Conservation (phyloP, 2,113 vertebrate species). For the Lampris megalopsis region DNA sequence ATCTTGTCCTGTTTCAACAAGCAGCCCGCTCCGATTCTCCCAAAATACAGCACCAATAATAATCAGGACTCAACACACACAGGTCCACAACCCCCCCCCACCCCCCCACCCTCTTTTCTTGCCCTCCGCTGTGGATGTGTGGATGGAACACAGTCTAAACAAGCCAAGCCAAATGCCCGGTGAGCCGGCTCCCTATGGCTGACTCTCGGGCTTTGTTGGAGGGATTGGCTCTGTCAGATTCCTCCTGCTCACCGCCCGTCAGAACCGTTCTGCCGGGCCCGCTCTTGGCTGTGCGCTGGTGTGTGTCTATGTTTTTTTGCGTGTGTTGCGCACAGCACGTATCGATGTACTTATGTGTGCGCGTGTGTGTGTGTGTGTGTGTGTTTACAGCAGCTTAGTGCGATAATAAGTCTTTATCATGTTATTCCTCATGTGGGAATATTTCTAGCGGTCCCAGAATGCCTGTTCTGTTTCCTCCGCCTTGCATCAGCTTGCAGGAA, state of each 20-base stretch:
- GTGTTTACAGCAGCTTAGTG: constrained; percentile 83
- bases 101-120: constrained; percentile 37
- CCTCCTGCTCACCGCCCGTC: constrained; percentile 76
- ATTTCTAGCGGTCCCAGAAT: constrained; percentile 82
- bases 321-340: constrained; percentile 64
- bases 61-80: constrained; percentile 45
- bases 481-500: constrained; percentile 86
- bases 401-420: constrained; percentile 84
- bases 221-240: constrained; percentile 80
- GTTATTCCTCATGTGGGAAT: constrained; percentile 83
- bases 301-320: constrained; percentile 1
- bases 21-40: constrained; percentile 70
- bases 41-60: constrained; percentile 64
- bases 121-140: constrained; percentile 40
- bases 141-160: constrained; percentile 64
- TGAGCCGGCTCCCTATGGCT: constrained; percentile 57
- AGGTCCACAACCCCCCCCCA: too few relatives aligned
- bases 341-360: constrained; percentile 62
- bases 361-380: too few relatives aligned
- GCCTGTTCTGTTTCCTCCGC: constrained; percentile 83
- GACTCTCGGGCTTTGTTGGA: constrained; percentile 69
- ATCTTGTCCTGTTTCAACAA: constrained; percentile 77
- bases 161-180: constrained; percentile 59
- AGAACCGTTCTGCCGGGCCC: constrained; percentile 48
- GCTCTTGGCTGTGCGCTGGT: constrained; percentile 37